phyloP scores from a whole-genome alignment of 2,113 vertebrate genomes.

The Heterochromis multidens region DNA sequence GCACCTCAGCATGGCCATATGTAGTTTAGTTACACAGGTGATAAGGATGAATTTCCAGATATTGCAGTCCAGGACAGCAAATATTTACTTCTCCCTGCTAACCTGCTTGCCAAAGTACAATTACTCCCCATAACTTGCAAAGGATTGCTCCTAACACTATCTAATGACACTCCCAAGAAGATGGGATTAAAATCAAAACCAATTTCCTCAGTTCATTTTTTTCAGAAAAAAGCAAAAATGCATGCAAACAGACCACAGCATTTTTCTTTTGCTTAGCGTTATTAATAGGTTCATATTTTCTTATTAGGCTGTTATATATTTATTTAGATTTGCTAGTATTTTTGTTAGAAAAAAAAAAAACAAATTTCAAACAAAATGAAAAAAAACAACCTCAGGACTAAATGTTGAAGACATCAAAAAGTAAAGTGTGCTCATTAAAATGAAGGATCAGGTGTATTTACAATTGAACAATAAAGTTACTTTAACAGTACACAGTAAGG shows the following conservation, averaged over 20 bases:
- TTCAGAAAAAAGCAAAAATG: too few relatives aligned
- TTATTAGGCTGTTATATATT: not conserved
- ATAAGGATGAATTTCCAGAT: slow-evolving; percentile 48
- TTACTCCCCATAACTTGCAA: not conserved
- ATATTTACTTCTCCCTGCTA: slow-evolving; percentile 48
- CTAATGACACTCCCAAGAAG: not conserved
- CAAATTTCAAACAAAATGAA: too few relatives aligned
- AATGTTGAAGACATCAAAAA: not conserved
- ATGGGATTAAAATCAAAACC: not conserved
- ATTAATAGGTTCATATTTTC: not conserved
- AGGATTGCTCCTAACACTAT: slow-evolving; percentile 6
- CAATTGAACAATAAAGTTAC: not conserved
- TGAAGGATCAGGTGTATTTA: not conserved
- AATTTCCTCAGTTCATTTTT: not conserved
- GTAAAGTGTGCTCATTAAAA: not conserved
- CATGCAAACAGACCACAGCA: not conserved
- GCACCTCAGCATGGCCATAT: not conserved
- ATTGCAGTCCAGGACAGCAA: slow-evolving; percentile 41
- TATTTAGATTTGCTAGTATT: not conserved
- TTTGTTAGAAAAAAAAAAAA: not conserved
- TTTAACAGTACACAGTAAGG: slow-evolving; percentile 2
- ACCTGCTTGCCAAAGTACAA: slow-evolving; percentile 24
- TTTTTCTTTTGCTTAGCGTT: not conserved
- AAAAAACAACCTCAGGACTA: not conserved
- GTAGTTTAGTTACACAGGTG: slow-evolving; percentile 34